Conservation (phyloP, 2,888 invertebrate genomes). For the Gibbula magus region DNA sequence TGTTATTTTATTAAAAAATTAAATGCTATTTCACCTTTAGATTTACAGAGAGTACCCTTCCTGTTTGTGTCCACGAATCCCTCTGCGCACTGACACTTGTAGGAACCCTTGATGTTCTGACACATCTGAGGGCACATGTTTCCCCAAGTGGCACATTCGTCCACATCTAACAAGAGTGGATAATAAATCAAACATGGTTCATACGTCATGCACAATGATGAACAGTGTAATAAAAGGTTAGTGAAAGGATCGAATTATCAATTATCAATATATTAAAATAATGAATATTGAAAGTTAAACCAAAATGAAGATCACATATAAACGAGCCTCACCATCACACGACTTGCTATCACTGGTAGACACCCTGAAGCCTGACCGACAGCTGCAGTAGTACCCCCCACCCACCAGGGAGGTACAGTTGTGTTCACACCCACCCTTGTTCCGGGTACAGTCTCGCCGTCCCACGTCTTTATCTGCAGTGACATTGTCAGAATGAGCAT, state of each 20-base stretch:
- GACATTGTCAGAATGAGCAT: not conserved
- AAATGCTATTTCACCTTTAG: conserved; percentile 60
- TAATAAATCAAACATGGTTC: not conserved
- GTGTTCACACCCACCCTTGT: conserved; percentile 91
- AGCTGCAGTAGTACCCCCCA: conserved; percentile 90
- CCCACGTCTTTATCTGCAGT: conserved; percentile 51
- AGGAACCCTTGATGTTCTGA: conserved; percentile 91
- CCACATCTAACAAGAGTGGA: conserved; percentile 81
- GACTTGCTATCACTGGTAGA: conserved; percentile 54
- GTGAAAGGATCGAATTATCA: too few species aligned
- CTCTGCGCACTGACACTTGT: conserved; percentile 87
- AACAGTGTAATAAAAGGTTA: too few species aligned
- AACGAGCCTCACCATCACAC: conserved; percentile 58
- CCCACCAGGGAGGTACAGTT: conserved; percentile 88
- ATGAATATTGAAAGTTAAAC: not conserved
- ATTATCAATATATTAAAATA: not conserved
- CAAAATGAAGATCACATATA: not conserved
- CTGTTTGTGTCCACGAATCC: conserved; percentile 63
- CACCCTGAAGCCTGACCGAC: conserved; percentile 74
- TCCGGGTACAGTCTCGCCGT: conserved; percentile 43
- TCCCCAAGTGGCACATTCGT: conserved; percentile 89
- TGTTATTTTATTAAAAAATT: too few species aligned
- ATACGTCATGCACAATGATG: not conserved
- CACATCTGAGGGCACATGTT: conserved; percentile 94
- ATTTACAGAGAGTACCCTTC: conserved; percentile 63